These are phyloP conservation scores for Otolemur garnettii DNA, from an alignment of 2,113 vertebrate genomes.

Conservation along the genomic window DNA sequence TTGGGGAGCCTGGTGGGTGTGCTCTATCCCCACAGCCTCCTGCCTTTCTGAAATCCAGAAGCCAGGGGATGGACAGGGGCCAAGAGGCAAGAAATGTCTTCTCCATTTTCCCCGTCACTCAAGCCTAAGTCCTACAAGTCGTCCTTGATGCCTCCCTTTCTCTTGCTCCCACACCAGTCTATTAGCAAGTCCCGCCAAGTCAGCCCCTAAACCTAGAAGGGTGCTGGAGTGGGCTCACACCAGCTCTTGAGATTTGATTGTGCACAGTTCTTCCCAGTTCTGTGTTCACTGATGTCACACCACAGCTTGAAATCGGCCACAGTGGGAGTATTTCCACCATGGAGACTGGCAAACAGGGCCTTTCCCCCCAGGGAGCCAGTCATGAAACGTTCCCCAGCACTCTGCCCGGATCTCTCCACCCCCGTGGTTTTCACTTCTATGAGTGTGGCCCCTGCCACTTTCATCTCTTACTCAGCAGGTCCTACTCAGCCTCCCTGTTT, in stretches of 20 bases:
- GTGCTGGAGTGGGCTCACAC: rapidly evolving
- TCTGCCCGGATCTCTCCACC: not conserved
- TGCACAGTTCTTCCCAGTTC: not conserved
- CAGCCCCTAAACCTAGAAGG: not conserved
- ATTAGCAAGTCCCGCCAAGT: too few relatives aligned
- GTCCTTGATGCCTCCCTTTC: not conserved
- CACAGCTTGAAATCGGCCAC: not conserved
- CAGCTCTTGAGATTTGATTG: rapidly evolving
- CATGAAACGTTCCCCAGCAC: not conserved
- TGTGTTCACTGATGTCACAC: not conserved
- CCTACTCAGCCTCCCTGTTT: not conserved
- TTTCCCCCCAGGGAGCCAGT: not conserved
- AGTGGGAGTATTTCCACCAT: not conserved
- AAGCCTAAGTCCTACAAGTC: not conserved
- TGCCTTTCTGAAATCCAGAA: not conserved
- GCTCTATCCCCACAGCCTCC: not conserved
- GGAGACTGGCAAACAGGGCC: not conserved
- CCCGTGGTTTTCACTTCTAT: not conserved
- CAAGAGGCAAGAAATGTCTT: not conserved
- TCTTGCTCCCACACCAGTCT: not conserved
- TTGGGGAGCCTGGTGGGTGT: not conserved
- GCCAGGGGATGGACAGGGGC: not conserved
- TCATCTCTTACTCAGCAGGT: not conserved
- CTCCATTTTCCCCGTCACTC: not conserved
- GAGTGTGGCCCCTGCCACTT: not conserved